Base-by-base conservation (phyloP, 2,888 invertebrate species). In the Xestia sexstrigata region DNA sequence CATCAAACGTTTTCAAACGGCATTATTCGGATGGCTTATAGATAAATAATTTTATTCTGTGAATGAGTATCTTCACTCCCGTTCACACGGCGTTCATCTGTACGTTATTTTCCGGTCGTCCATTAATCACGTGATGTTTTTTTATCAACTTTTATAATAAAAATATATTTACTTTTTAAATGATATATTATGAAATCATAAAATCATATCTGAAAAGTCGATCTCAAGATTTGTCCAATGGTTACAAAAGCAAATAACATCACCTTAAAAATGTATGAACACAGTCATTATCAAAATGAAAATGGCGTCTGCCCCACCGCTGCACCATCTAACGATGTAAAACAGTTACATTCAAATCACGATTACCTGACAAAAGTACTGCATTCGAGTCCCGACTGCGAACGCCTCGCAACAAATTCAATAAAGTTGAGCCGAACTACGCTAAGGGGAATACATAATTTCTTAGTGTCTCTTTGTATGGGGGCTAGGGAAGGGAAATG, bases 391-490 rank as follows among this genome's bases (percentile, higher is more conserved):
- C 92, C 91, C 90, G 90, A 90, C 90, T 88, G 85, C 81, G 93
- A 92, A 91, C 93, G 92, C 92, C 93, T 95, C 93, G 90, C 93
- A 96, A 96, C 96, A 96, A 96, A 96, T 96, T 96, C 96, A 96
- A 96, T 96, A 96, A 96, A 95, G 94, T 96, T 95, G 86, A 91
- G 89, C 93, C 93, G 94, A 95, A 95, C 95, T 96, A 90, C 94
- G 94, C 94, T 94, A 95, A 95, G 95, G 95, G 95, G 96, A 96
- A 96, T 96, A 96, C 96, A 95, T 96, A 96, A 96, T 96, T 96
- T 96, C 95, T 96, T 96, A 96, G 94, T 95, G 96, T 96, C 95
- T 96, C 96, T 96, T 96, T 96, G 95, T 95, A 93, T 92, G 92
- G 89, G 82, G 77, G 77, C 23, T 95, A 95, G 94, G 84, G 94